Evolutionary conservation across 2,888 invertebrate species (phyloP), one percentile per base, ranked within the genome.

Genomic region (Sisyra terminalis): DNA sequence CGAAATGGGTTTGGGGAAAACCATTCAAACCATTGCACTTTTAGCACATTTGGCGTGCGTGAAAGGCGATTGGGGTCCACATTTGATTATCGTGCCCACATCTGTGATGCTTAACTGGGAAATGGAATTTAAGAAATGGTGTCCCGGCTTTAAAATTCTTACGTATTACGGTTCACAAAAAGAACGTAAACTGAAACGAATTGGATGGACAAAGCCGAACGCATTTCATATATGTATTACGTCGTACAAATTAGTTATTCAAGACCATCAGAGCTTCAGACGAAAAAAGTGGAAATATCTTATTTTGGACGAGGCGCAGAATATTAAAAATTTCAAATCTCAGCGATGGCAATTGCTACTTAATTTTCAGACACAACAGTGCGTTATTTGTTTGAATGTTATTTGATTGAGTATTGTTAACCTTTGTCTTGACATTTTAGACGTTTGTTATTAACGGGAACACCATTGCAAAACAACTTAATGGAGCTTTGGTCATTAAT

Each of bases 31-130:
- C 0, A 94, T 96, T 54, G 87, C 94, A 7, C 69, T 96, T 49
- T 66, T 96, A 47, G 90, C 93, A 16, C 93, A 96, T 67, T 67
- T 96, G 50, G 96, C 96, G 15, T 87, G 89, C 54, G 90, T 89
- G 55, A 81, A 81, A 56, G 75, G 76, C 60, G 82, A 90, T 58
- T 99, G 98, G 98, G 98, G 98, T 29, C 98, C 98, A 43, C 98
- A 98, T 72, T 71, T 98, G 16, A 93, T 98, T 51, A 87, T 98
- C 48, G 98, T 99, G 50, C 98, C 98, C 46, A 98, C 98, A 11
- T 96, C 96, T 50, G 97, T 99, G 40, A 94, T 98, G 85, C 73
- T 98, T 47, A 99, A 99, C 67, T 98, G 98, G 98, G 98, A 99
- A 69, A 92, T 97, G 89, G 98, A 98, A 65, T 87, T 94, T 58